These are phyloP conservation scores for Thaleichthys pacificus DNA, from an alignment of 2,797 vertebrate genomes.

Conservation along the genomic window DNA sequence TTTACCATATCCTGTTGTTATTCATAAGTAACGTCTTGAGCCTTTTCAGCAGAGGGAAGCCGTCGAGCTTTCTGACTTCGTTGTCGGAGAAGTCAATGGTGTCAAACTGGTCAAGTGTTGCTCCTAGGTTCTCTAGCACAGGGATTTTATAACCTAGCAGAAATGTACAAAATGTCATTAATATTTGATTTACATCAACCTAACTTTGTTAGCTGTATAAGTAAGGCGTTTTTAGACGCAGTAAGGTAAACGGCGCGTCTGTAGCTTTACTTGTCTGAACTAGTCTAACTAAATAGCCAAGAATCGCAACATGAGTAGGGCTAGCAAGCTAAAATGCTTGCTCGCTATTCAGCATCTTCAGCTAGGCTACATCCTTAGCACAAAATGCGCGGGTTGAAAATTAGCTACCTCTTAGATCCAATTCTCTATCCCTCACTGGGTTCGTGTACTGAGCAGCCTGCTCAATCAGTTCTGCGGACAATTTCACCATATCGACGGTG, in stretches of 20 bases:
- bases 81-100: slow-evolving; percentile 97
- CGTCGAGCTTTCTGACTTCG: slow-evolving; percentile 92
- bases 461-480: slow-evolving; percentile 92
- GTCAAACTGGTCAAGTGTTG: slow-evolving; percentile 95
- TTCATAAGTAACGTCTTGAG: slow-evolving; percentile 93
- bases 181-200: not conserved
- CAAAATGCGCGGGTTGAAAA: not conserved
- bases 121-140: slow-evolving; percentile 93
- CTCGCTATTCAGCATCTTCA: no score
- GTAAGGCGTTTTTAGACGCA: no score
- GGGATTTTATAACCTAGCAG: slow-evolving; percentile 92
- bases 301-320: not conserved
- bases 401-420: slow-evolving; percentile 84
- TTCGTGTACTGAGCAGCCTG: slow-evolving; percentile 95
- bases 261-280: not conserved
- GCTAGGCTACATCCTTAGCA: not conserved
- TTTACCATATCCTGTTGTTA: slow-evolving; percentile 95
- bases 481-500: slow-evolving; percentile 83
- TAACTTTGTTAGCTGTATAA: not conserved
- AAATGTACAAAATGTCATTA: not conserved
- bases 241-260: no score
- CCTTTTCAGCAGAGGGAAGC: slow-evolving; percentile 88
- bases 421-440: slow-evolving; percentile 87
- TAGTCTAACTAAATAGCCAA: not conserved
- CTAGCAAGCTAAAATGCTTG: not conserved